Percentiles rank a stretch among this genome's conserved stretches.
Conservation (phyloP, 2,888 invertebrate species). For the Tenthredo scrophulariae region DNA sequence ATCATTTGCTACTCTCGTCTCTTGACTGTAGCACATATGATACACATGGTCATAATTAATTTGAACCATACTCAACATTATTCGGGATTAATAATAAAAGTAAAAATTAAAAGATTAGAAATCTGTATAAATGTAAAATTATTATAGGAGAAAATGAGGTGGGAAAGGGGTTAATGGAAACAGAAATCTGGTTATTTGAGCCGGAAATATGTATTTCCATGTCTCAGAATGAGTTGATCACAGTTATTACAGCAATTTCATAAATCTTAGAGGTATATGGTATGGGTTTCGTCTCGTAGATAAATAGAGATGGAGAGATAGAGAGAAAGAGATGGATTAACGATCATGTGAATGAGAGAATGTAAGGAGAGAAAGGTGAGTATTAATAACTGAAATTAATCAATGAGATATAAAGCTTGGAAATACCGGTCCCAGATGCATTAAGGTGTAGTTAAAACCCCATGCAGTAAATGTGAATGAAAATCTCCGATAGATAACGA, state of each 20-base stretch:
- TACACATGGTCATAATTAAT: background rate
- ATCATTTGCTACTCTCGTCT: background rate
- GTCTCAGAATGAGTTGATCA: slow-evolving; percentile 3
- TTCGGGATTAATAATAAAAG: background rate
- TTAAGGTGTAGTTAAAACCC: background rate
- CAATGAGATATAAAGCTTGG: slow-evolving; percentile 16
- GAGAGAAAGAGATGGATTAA: slow-evolving; percentile 2
- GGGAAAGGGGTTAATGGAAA: slow-evolving; percentile 9
- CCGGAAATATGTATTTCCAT: slow-evolving; percentile 35
- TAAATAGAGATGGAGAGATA: background rate
- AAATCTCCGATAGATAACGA: background rate
- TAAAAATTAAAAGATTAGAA: background rate
- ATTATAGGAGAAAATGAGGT: background rate
- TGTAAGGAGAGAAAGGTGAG: slow-evolving; percentile 37
- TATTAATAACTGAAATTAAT: slow-evolving; percentile 37
- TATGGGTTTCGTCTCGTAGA: background rate
- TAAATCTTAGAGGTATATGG: slow-evolving; percentile 3
- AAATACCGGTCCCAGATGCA: background rate
- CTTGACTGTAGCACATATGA: background rate
- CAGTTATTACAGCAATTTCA: slow-evolving; percentile 40
- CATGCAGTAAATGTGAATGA: background rate
- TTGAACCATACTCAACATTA: background rate
- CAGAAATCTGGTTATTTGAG: slow-evolving; percentile 32
- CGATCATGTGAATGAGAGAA: slow-evolving; percentile 42
- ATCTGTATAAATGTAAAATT: background rate